Conservation (phyloP, 2,113 vertebrate genomes). For the Ascaphus truei region DNA sequence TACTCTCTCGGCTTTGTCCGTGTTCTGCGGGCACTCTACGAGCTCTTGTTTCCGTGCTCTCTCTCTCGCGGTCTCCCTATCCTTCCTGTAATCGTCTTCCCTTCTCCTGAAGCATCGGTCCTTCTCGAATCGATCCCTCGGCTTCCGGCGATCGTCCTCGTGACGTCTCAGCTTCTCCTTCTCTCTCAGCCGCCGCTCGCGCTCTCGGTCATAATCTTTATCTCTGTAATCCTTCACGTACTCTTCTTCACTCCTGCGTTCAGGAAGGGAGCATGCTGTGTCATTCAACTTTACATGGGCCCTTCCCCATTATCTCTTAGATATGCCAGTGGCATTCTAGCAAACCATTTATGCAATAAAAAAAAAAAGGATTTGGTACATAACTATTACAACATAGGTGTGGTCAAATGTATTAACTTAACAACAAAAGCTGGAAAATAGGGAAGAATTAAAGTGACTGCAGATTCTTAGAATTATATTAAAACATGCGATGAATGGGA, state of each 20-base stretch:
- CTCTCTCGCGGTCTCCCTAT: slow-evolving; percentile 77
- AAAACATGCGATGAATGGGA: too few relatives aligned
- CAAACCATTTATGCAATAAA: too few relatives aligned
- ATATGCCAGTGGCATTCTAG: too few relatives aligned
- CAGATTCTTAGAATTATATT: too few relatives aligned
- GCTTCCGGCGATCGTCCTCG: slow-evolving; percentile 85
- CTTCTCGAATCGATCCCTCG: slow-evolving; percentile 85
- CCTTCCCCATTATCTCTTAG: too few relatives aligned
- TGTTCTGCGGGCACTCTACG: slow-evolving; percentile 60
- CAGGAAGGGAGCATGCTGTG: background rate
- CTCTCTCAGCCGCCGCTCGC: slow-evolving; percentile 77
- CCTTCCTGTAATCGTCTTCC: slow-evolving; percentile 82
- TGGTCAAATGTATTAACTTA: too few relatives aligned
- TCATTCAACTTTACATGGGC: too few relatives aligned
- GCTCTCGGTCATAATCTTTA: slow-evolving; percentile 68
- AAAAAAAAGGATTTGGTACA: too few relatives aligned
- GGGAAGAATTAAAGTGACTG: too few relatives aligned
- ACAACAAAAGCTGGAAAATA: too few relatives aligned
- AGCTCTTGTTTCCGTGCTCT: slow-evolving; percentile 73
- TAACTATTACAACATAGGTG: too few relatives aligned
- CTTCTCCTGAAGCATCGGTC: slow-evolving; percentile 80
- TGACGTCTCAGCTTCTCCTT: slow-evolving; percentile 79
- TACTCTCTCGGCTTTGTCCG: slow-evolving; percentile 70
- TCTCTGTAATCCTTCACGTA: slow-evolving; percentile 25
- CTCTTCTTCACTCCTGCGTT: slow-evolving; percentile 13